phyloP scores from a whole-genome alignment of 2,888 invertebrate genomes.

The Drosophila phalerata region DNA sequence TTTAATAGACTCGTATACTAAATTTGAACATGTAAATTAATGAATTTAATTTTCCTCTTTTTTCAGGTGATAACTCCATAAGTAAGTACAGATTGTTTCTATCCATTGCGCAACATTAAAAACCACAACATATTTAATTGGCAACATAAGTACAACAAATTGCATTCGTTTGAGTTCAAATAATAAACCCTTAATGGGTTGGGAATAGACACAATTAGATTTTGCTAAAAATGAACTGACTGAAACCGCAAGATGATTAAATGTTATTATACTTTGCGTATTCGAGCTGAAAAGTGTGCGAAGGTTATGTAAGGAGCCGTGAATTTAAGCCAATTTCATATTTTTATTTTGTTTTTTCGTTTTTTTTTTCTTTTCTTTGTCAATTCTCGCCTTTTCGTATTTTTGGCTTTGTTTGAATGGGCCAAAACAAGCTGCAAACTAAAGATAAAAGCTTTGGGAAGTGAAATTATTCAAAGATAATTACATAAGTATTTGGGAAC shows the following conservation, averaged over 20 bases:
- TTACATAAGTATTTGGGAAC: slow-evolving; percentile 33
- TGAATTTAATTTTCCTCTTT: slow-evolving; percentile 6
- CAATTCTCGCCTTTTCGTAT: slow-evolving; percentile 31
- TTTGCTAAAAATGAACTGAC: slow-evolving; percentile 28
- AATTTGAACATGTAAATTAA: background rate
- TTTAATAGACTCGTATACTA: background rate
- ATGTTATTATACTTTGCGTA: slow-evolving; percentile 53
- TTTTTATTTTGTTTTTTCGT: slow-evolving; percentile 40
- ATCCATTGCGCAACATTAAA: slow-evolving; percentile 52
- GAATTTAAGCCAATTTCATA: slow-evolving; percentile 48
- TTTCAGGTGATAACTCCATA: slow-evolving; percentile 85
- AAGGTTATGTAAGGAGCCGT: slow-evolving; percentile 58
- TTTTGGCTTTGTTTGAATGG: slow-evolving; percentile 44
- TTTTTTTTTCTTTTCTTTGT: slow-evolving; percentile 44
- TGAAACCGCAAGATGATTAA: slow-evolving; percentile 68
- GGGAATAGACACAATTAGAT: slow-evolving; percentile 33
- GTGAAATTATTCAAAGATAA: slow-evolving; percentile 45
- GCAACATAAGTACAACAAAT: slow-evolving; percentile 68
- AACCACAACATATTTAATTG: slow-evolving; percentile 74
- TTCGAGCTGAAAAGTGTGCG: slow-evolving; percentile 42
- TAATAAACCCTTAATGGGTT: slow-evolving; percentile 10
- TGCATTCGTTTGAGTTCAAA: slow-evolving; percentile 73
- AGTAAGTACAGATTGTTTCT: slow-evolving; percentile 78
- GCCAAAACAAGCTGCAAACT: slow-evolving; percentile 57
- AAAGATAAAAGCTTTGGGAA: slow-evolving; percentile 62